Evolutionary conservation across 2,797 vertebrate species (phyloP).

Genomic region (Stomatorhinus walkeri): DNA sequence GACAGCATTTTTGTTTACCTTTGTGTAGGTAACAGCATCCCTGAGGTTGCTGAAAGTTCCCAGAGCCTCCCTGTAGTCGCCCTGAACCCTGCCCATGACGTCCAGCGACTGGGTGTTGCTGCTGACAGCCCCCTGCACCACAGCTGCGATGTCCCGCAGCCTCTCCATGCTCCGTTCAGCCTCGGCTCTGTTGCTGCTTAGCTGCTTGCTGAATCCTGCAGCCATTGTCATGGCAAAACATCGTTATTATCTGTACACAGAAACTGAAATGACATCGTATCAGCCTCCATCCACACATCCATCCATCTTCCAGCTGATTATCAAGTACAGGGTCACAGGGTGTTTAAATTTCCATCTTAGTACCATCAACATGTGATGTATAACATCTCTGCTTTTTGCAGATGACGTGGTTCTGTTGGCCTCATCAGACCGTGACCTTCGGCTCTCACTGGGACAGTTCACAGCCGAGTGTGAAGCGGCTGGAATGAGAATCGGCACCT

Average conservation of each 20-base stretch:
- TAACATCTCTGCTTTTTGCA: background rate
- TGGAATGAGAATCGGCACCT: too few species aligned
- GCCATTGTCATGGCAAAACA: background rate
- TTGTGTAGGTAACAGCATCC: slow-evolving; percentile 32
- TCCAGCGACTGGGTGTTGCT: slow-evolving; percentile 54
- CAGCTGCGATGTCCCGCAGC: slow-evolving; percentile 64
- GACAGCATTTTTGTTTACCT: slow-evolving; percentile 43
- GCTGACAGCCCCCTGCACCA: slow-evolving; percentile 57
- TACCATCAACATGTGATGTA: background rate
- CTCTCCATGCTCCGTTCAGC: slow-evolving; percentile 70
- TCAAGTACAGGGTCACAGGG: background rate
- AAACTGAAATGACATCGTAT: background rate
- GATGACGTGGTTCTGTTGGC: too few species aligned
- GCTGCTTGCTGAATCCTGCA: slow-evolving; percentile 75
- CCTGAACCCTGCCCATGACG: slow-evolving; percentile 48
- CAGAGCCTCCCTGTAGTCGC: slow-evolving; percentile 24
- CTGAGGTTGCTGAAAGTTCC: slow-evolving; percentile 32
- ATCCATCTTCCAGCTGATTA: background rate
- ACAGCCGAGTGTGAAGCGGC: too few species aligned
- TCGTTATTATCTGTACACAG: background rate
- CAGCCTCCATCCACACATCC: background rate
- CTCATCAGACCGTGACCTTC: too few species aligned
- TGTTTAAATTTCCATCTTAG: background rate
- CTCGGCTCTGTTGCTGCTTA: slow-evolving; percentile 53
- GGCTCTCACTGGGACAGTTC: too few species aligned